Evolutionary conservation across 2,797 vertebrate species (phyloP).

Genomic region (Potorous gilbertii): DNA sequence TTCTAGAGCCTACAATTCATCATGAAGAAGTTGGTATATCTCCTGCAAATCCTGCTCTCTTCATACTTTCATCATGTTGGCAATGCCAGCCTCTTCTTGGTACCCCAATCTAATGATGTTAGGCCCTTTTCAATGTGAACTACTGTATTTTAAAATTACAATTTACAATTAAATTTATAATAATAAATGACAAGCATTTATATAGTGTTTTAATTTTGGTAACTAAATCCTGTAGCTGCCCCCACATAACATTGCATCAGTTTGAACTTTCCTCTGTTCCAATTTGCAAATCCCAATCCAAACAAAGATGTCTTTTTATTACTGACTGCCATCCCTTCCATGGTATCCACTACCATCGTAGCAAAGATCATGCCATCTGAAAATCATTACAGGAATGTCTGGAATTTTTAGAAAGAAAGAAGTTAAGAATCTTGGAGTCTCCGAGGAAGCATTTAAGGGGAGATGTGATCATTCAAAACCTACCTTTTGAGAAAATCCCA

Average conservation of each 20-base stretch:
- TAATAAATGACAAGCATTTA: background rate
- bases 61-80: background rate
- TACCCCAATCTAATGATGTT: background rate
- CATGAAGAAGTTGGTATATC: background rate
- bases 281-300: background rate
- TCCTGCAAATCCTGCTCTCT: background rate
- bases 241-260: background rate
- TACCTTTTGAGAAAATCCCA: conserved; percentile 7
- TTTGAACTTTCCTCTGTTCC: background rate
- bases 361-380: background rate
- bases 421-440: background rate
- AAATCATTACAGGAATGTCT: background rate
- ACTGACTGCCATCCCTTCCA: background rate
- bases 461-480: background rate
- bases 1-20: background rate
- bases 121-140: background rate
- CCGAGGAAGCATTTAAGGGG: background rate
- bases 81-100: background rate
- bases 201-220: background rate
- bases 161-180: too few relatives aligned
- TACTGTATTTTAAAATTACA: background rate
- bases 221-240: background rate
- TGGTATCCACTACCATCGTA: background rate
- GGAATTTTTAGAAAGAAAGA: conserved; percentile 22
- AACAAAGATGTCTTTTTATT: background rate